phyloP scores from a whole-genome alignment of 1,140 invertebrate genomes.

The Neodiprion lecontei region DNA sequence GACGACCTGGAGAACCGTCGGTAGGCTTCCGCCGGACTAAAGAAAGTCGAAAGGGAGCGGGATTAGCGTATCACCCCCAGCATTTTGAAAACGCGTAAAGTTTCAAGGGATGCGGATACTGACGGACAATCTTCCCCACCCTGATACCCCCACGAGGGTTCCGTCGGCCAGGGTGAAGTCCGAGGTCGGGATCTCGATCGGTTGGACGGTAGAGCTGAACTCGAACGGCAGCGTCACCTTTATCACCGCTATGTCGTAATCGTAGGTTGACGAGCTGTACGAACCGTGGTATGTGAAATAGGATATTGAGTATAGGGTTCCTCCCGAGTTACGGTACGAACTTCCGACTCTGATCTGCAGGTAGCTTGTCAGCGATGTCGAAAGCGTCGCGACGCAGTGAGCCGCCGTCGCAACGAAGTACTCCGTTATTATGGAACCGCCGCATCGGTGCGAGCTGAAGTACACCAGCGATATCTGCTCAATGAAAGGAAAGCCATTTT shows the following conservation, averaged over 20 bases:
- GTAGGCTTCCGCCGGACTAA: slow-evolving; percentile 25
- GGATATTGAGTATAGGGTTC: background rate
- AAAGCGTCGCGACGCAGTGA: slow-evolving; percentile 58
- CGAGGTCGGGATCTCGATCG: slow-evolving; percentile 40
- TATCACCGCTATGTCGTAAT: slow-evolving; percentile 47
- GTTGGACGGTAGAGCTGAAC: slow-evolving; percentile 32
- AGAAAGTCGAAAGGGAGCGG: background rate
- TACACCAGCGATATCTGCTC: slow-evolving; percentile 46
- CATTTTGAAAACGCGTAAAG: too few relatives aligned
- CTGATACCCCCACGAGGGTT: slow-evolving; percentile 58
- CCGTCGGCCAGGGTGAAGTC: slow-evolving; percentile 34
- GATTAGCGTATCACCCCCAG: too few relatives aligned
- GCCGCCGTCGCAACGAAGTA: slow-evolving; percentile 68
- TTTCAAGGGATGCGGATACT: slow-evolving; percentile 20
- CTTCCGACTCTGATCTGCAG: slow-evolving; percentile 6
- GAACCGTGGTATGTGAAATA: slow-evolving; percentile 32
- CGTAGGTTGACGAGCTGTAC: slow-evolving; percentile 33
- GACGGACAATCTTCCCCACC: slow-evolving; percentile 61
- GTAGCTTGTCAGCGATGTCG: slow-evolving; percentile 30
- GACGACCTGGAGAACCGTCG: slow-evolving; percentile 36
- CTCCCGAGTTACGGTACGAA: slow-evolving; percentile 7
- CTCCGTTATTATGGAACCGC: slow-evolving; percentile 63
- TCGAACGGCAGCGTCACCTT: slow-evolving; percentile 37
- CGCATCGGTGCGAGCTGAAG: slow-evolving; percentile 58
- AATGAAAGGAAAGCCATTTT: too few relatives aligned